Evolutionary conservation across 1,140 invertebrate genomes (phyloP), one percentile per base, ranked within the genome.

Genomic region (Medauroidea extradentata): DNA sequence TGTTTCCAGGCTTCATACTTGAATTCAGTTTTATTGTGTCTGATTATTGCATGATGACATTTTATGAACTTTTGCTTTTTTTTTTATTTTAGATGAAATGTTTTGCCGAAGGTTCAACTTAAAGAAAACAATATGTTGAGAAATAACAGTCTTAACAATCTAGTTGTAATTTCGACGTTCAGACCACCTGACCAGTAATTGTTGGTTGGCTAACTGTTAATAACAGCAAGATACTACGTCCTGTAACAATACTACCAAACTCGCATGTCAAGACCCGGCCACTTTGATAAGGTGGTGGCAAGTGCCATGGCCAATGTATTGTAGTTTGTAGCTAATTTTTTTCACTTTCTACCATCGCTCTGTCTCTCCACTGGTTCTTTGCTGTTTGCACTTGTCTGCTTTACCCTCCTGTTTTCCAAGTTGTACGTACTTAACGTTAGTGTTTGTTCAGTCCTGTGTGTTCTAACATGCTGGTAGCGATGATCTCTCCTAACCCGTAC

Each of bases 251-350:
- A 34, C 29, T 34, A 34, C 29, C 29, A 34, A 34, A 11, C 29
- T 34, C 29, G 29, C 29, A 59, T 59, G 57, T 49, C 55, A 46
- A 53, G 8, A 53, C 39, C 25, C 43, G 58, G 58, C 58, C 58
- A 54, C 38, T 54, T 42, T 46, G 58, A 54, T 54, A 54, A 60
- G 58, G 58, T 54, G 58, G 58, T 60, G 52, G 58, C 58, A 60
- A 48, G 44, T 57, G 56, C 56, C 56, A 50, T 55, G 53, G 53
- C 21, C 39, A 27, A 44, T 55, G 53, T 44, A 55, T 24, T 55
- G 53, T 55, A 55, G 53, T 55, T 55, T 29, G 23, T 55, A 46
- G 53, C 41, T 55, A 18, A 57, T 19, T 49, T 27, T 57, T 51
- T 27, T 57, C 56, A 57, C 56, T 57, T 8, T 57, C 55, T 57